A percentile compares a stretch with the other conserved stretches of the same genome.
phyloP scores from a whole-genome alignment of 2,888 invertebrate species.

The Drosophila siamana region DNA sequence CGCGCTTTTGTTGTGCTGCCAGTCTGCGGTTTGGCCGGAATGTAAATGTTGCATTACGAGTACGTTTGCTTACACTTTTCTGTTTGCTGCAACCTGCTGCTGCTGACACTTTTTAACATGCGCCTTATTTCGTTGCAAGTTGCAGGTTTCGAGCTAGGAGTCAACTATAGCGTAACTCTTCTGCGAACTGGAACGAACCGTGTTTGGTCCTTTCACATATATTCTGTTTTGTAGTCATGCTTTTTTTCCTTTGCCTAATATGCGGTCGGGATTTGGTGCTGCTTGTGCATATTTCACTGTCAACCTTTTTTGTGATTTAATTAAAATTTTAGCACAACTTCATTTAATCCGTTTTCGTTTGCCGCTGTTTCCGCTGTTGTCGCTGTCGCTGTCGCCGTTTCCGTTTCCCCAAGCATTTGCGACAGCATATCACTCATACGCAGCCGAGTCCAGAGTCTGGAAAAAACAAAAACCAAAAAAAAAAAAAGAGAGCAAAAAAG shows the following conservation, averaged over 20 bases:
- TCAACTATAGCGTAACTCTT: constrained; percentile 16
- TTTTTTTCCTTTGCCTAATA: constrained; percentile 70
- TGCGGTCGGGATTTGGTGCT: constrained; percentile 61
- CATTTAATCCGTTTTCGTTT: constrained; percentile 38
- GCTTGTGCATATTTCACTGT: constrained; percentile 56
- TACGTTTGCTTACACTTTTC: constrained; percentile 62
- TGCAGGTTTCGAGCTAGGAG: constrained; percentile 18
- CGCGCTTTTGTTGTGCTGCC: constrained; percentile 60
- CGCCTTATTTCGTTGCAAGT: constrained; percentile 22
- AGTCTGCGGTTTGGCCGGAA: constrained; percentile 68
- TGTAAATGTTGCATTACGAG: constrained; percentile 76
- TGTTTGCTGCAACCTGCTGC: constrained; percentile 24
- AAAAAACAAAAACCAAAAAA: not conserved
- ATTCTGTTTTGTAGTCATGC: not conserved
- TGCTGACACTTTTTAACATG: constrained; percentile 37
- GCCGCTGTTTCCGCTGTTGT: constrained; percentile 1
- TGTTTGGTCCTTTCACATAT: constrained; percentile 6
- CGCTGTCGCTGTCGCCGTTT: constrained; percentile 16
- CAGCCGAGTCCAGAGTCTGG: constrained; percentile 22
- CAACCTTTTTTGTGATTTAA: constrained; percentile 59
- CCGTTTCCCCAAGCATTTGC: constrained; percentile 18
- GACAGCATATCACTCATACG: constrained; percentile 61
- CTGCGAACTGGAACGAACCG: no score
- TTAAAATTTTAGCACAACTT: constrained; percentile 57
- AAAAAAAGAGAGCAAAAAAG: not conserved